Evolutionary conservation across 2,113 vertebrate species (phyloP).

Genomic region (Promerops cafer): DNA sequence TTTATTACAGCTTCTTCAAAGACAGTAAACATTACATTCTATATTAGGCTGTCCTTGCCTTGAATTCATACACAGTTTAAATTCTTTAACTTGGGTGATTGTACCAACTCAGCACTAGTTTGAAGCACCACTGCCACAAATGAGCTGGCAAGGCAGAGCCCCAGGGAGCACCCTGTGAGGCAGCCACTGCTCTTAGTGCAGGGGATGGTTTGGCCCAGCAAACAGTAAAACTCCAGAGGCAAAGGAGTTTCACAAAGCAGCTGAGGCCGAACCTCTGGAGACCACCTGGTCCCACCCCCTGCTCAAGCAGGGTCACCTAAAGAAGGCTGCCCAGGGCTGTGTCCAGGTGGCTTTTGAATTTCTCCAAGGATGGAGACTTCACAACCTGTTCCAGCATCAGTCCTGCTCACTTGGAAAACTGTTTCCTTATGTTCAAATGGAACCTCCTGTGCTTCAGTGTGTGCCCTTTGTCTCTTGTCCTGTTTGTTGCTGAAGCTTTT

Average conservation of each 20-base stretch:
- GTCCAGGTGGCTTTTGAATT: fast-evolving
- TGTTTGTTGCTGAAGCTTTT: neutral
- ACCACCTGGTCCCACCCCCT: neutral
- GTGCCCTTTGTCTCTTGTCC: neutral
- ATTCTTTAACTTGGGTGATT: neutral
- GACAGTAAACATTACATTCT: neutral
- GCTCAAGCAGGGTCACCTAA: neutral
- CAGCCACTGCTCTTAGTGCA: neutral
- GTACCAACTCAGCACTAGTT: neutral
- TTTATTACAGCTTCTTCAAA: neutral
- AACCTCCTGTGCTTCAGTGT: neutral
- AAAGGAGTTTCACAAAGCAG: neutral
- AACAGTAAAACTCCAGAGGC: neutral
- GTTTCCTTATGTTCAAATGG: neutral
- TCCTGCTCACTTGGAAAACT: neutral
- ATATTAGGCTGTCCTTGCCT: neutral
- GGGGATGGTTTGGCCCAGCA: neutral
- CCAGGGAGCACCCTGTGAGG: neutral
- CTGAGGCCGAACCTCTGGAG: neutral
- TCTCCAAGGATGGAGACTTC: neutral
- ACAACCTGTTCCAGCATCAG: neutral
- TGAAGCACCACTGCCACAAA: neutral
- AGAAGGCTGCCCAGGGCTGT: neutral
- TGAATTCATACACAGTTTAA: neutral
- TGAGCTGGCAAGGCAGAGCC: neutral